phyloP scores from a whole-genome alignment of 2,113 vertebrate species.

The Platichthys flesus region DNA sequence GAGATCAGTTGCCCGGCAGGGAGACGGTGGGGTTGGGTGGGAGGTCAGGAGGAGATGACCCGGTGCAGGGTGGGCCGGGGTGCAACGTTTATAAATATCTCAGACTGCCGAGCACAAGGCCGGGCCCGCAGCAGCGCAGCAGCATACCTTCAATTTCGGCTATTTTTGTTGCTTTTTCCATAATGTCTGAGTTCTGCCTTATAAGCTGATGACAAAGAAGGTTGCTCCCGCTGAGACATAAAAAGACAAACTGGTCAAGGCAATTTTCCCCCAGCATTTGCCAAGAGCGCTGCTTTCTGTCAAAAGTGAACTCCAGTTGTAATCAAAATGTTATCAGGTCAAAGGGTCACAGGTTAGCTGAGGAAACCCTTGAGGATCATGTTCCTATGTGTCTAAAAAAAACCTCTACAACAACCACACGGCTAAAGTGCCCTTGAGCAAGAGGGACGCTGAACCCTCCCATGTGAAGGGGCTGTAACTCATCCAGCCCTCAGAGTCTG shows the following conservation, averaged over 20 bases:
- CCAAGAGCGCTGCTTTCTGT: conserved; percentile 53
- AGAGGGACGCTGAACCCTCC: conserved; percentile 11
- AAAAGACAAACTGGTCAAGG: conserved; percentile 47
- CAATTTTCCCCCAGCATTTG: conserved; percentile 40
- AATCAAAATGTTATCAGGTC: conserved; percentile 28
- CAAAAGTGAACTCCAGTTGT: conserved; percentile 26
- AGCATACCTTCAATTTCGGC: conserved; percentile 73
- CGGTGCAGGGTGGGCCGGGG: conserved; percentile 59
- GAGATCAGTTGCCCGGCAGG: conserved; percentile 45
- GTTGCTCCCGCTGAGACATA: conserved; percentile 52
- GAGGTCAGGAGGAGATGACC: conserved; percentile 53
- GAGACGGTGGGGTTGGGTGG: conserved; percentile 44
- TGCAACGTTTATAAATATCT: conserved; percentile 79
- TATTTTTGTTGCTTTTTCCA: conserved; percentile 80
- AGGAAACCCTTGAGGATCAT: conserved; percentile 7
- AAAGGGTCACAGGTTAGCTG: conserved; percentile 22
- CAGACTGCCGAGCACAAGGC: conserved; percentile 57
- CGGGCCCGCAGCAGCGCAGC: conserved; percentile 47
- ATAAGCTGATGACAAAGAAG: conserved; percentile 77
- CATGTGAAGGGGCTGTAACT: not conserved
- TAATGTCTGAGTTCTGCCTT: conserved; percentile 77
- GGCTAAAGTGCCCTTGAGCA: conserved; percentile 23
- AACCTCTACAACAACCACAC: not conserved
- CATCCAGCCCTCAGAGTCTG: not conserved
- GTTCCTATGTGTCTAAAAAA: conserved; percentile 23